Evolutionary conservation across 2,113 vertebrate genomes (phyloP), one percentile per base, ranked within the genome.

Genomic region (Electrona antarctica): DNA sequence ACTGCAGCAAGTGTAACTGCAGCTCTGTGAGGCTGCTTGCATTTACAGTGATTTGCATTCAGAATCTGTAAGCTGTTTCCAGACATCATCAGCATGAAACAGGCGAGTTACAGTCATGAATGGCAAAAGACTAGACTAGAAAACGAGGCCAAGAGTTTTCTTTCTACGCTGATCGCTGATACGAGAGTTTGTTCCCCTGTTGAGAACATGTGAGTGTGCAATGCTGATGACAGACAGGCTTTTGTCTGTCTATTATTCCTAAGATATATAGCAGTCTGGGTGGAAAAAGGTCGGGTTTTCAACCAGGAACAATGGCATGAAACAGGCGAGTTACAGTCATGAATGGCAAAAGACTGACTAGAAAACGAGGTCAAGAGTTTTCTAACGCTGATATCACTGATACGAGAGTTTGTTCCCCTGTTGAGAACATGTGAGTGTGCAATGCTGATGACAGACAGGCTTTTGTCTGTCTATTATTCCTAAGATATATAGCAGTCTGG

Each of bases 391-490:
- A 21, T 73, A n/a, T 73, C 55, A 64, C 66, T 28, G 71, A 73
- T 15, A 52, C 13, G 21, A 69, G 64, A 78, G 52, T 64, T 15
- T 65, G 45, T 51, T 60, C 8, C 69, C 80, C 71, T 80, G 69
- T 83, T 81, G 76, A 78, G 69, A 84, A 70, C 56, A 73, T 74
- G 83, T 77, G 82, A 81, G 64, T 28, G 62, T 81, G 64, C 45
- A 72, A n/a, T 79, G 83, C 67, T 77, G 73, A 77, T 78, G 79
- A 83, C 76, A 62, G 69, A 71, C 62, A 46, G 13, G 41, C 63
- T 82, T 60, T 61, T n/a, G 64, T 71, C 60, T 14, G 58, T 49
- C 49, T 50, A 21, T 45, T 10, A 51, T 58, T 71, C 73, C 58
- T 56, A 59, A 70, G 72, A 75, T 67, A 71, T 21, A 45, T 45